Percentiles rank a stretch among this genome's conserved stretches.
Evolutionary conservation across 92 coral and sea anemone species (phyloP).

Genomic region (Umimayanthus chanpuru): DNA sequence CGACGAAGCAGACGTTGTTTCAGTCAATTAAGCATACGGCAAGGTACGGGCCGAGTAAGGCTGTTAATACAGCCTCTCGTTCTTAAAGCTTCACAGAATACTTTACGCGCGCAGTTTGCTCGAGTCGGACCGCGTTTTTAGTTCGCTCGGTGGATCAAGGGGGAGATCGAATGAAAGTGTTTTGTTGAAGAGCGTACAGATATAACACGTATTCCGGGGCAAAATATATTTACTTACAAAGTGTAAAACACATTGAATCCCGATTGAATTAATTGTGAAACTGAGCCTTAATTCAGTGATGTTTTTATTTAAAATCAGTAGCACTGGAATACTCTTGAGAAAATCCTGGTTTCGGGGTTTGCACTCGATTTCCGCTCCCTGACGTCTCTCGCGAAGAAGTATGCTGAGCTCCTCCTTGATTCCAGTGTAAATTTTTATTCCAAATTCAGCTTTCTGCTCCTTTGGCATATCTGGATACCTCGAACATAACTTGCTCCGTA

Average conservation of each 20-base stretch:
- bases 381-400: neutral
- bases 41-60: too few species aligned
- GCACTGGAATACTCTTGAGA: neutral
- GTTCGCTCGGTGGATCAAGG: neutral
- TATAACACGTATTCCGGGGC: neutral
- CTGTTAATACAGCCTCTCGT: too few species aligned
- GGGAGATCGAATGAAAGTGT: neutral
- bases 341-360: neutral
- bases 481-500: constrained; percentile 25
- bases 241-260: neutral
- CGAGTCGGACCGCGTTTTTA: neutral
- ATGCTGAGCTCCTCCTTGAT: neutral
- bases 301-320: neutral
- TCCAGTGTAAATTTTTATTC: neutral
- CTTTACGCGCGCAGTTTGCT: neutral
- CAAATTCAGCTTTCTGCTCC: neutral
- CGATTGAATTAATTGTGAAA: neutral
- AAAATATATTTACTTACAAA: neutral
- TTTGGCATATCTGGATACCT: neutral
- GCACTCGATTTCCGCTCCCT: neutral
- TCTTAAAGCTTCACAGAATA: too few species aligned
- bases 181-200: too few species aligned
- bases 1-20: too few species aligned
- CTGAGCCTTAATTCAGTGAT: neutral
- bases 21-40: too few species aligned